Evolutionary conservation across 2,797 vertebrate genomes (phyloP).

Genomic region (Pterois miles): DNA sequence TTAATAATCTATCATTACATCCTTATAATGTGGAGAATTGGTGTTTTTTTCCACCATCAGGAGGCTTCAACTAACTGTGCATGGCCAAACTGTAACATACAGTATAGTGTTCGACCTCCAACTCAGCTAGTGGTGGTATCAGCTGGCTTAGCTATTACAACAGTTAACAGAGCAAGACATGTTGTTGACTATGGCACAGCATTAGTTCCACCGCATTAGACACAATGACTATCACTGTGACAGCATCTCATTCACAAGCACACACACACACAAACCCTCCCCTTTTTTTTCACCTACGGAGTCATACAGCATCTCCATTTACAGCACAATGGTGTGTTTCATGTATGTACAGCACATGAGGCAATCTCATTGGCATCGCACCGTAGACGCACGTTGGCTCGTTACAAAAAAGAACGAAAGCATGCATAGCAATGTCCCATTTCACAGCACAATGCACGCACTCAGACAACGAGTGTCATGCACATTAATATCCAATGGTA

Average conservation of each 20-base stretch:
- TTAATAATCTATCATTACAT: conserved; percentile 1
- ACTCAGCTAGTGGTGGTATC: conserved; percentile 61
- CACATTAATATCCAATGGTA: conserved; percentile 26
- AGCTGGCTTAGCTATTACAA: conserved; percentile 73
- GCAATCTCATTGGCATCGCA: conserved; percentile 24
- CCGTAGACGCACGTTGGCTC: conserved; percentile 15
- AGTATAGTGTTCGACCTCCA: conserved; percentile 49
- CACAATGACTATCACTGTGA: conserved; percentile 77
- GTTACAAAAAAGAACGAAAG: not conserved
- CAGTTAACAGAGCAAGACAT: conserved; percentile 78
- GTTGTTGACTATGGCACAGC: conserved; percentile 75
- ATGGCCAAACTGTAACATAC: conserved; percentile 36
- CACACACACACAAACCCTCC: conserved; percentile 18
- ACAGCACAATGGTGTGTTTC: conserved; percentile 59
- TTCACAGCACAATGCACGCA: conserved; percentile 42
- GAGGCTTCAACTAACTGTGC: conserved; percentile 45
- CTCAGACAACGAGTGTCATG: conserved; percentile 18
- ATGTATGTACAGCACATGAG: conserved; percentile 35
- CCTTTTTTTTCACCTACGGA: conserved; percentile 24
- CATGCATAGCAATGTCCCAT: not conserved
- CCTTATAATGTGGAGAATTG: not conserved
- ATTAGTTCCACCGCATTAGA: conserved; percentile 81
- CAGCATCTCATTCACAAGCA: conserved; percentile 65
- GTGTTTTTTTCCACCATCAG: conserved; percentile 8
- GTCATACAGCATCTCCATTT: conserved; percentile 49